Percentiles rank a stretch among this genome's conserved stretches.
Conservation (phyloP, 2,113 vertebrate genomes). For the Ceyx melanurus region DNA sequence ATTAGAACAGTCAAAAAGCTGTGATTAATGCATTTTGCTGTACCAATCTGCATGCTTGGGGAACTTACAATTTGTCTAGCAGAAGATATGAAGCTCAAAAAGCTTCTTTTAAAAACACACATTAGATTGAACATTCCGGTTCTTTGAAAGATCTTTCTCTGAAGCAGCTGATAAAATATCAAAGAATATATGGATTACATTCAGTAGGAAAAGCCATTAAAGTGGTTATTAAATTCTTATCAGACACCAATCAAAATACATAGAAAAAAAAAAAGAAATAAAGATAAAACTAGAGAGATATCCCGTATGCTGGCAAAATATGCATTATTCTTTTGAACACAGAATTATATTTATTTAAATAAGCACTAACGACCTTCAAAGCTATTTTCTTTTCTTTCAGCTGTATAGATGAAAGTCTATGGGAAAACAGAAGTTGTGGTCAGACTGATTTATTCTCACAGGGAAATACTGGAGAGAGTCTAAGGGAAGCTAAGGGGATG, state of each 20-base stretch:
- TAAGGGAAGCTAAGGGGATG: no score
- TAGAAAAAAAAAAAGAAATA: not conserved
- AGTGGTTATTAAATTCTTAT: not conserved
- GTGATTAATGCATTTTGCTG: not conserved
- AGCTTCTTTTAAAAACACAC: not conserved
- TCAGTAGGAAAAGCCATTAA: not conserved
- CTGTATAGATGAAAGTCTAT: not conserved
- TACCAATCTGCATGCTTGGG: not conserved
- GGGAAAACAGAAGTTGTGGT: not conserved
- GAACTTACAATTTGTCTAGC: not conserved
- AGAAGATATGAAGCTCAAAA: not conserved
- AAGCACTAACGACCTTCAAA: not conserved
- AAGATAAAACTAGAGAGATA: not conserved
- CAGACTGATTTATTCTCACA: not conserved
- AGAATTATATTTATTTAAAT: not conserved
- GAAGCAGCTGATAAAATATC: not conserved
- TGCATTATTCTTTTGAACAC: not conserved
- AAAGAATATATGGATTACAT: not conserved
- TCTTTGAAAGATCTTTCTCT: not conserved
- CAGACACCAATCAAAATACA: not conserved
- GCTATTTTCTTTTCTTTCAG: not conserved
- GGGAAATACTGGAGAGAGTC: no score
- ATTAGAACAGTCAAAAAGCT: not conserved
- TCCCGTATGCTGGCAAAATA: not conserved
- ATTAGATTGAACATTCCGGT: not conserved